These are phyloP conservation scores for Aphodius sticticus DNA, from an alignment of 2,888 invertebrate genomes.

Conservation along the genomic window DNA sequence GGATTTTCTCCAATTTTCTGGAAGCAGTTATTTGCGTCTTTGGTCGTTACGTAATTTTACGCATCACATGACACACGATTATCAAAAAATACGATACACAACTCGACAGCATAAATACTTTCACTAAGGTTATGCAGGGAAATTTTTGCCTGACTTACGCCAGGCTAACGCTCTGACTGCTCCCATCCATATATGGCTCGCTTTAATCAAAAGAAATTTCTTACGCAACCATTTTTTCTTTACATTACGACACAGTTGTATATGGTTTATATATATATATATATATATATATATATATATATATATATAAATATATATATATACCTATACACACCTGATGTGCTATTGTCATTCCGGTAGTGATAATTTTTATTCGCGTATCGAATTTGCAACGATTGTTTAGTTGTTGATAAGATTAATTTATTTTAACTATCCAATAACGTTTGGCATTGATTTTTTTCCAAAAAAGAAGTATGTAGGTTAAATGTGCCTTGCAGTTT, in stretches of 20 bases:
- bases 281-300: too few relatives aligned
- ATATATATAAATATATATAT: too few relatives aligned
- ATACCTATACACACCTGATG: too few relatives aligned
- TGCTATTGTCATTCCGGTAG: neutral
- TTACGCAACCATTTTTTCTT: neutral
- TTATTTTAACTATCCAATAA: neutral
- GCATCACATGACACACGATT: neutral
- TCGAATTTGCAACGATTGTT: neutral
- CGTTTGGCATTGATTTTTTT: neutral
- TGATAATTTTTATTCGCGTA: neutral
- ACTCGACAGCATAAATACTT: neutral
- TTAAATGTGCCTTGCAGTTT: neutral
- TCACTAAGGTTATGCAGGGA: neutral
- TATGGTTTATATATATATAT: neutral
- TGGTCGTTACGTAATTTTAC: neutral
- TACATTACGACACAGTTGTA: neutral
- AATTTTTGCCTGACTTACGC: neutral
- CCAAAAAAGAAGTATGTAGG: neutral
- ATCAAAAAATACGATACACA: neutral
- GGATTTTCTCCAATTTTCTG: neutral
- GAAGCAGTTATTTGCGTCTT: neutral
- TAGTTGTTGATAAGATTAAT: neutral
- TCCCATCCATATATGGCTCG: neutral
- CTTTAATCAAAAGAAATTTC: neutral
- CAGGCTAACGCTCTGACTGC: neutral